Evolutionary conservation across 2,797 vertebrate species (phyloP).

Genomic region (Clarias fuscus): DNA sequence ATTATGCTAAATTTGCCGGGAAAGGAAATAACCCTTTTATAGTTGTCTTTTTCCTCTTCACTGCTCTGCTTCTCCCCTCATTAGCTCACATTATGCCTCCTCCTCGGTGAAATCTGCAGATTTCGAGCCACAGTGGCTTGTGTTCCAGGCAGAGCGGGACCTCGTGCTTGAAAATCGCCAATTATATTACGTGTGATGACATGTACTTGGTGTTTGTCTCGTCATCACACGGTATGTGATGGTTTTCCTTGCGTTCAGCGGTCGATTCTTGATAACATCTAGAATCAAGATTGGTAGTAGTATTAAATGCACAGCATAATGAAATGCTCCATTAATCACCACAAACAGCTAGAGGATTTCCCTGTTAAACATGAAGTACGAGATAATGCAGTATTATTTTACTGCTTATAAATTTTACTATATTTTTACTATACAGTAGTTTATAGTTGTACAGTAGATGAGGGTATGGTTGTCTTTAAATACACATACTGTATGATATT

Average conservation of each 20-base stretch:
- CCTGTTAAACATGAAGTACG: background rate
- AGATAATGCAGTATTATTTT: background rate
- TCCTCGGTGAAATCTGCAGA: conserved; percentile 44
- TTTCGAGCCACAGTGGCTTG: conserved; percentile 38
- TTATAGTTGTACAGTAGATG: background rate
- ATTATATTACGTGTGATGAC: conserved; percentile 59
- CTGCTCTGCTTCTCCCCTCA: conserved; percentile 48
- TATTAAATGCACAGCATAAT: background rate
- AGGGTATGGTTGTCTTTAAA: background rate
- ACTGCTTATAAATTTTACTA: background rate
- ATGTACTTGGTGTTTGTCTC: conserved; percentile 17
- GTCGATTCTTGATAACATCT: too few relatives aligned
- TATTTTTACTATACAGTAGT: too few relatives aligned
- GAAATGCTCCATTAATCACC: background rate
- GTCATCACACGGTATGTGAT: background rate
- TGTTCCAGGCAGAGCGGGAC: conserved; percentile 20
- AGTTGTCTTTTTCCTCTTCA: conserved; percentile 49
- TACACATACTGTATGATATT: background rate
- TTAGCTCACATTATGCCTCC: conserved; percentile 50
- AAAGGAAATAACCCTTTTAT: conserved; percentile 51
- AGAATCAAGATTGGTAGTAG: background rate
- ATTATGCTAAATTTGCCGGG: conserved; percentile 58
- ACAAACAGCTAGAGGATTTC: background rate
- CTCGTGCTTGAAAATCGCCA: conserved; percentile 44
- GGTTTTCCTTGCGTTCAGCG: background rate